Evolutionary conservation across 2,888 invertebrate genomes (phyloP).

Genomic region (Luperina nickerlii): DNA sequence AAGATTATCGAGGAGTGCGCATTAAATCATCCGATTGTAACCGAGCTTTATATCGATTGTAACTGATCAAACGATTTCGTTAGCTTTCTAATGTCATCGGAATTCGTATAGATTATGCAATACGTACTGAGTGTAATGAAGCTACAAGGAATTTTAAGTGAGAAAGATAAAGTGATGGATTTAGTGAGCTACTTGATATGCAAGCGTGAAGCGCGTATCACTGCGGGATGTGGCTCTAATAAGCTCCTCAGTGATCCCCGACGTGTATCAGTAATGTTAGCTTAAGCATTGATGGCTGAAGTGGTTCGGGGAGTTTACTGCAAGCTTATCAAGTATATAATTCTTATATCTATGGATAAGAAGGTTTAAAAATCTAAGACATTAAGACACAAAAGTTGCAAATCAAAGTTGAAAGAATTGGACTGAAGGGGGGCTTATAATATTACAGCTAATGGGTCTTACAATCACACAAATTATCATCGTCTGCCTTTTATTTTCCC

Average conservation of each 20-base stretch:
- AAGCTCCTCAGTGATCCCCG: slow-evolving; percentile 34
- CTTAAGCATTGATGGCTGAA: neutral
- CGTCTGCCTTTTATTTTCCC: neutral
- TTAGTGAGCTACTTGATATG: slow-evolving; percentile 61
- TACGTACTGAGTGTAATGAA: slow-evolving; percentile 52
- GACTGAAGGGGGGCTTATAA: rapidly evolving
- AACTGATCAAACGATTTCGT: slow-evolving; percentile 56
- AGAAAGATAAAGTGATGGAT: slow-evolving; percentile 57
- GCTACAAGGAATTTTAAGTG: slow-evolving; percentile 60
- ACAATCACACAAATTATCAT: neutral
- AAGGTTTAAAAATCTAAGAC: neutral
- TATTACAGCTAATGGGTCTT: neutral
- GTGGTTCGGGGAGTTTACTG: neutral
- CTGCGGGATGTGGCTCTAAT: slow-evolving; percentile 37
- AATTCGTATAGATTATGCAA: slow-evolving; percentile 54
- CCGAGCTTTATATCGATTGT: slow-evolving; percentile 53
- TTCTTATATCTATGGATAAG: too few species aligned
- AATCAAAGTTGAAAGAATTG: neutral
- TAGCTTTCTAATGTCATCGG: slow-evolving; percentile 61
- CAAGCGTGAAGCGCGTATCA: slow-evolving; percentile 41
- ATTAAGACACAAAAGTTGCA: neutral
- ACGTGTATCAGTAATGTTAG: neutral
- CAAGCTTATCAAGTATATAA: neutral
- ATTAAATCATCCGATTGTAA: slow-evolving; percentile 61
- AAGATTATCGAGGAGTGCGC: slow-evolving; percentile 47